Conservation (phyloP, 2,113 vertebrate species). For the Sinocyclocheilus maitianheensis region DNA sequence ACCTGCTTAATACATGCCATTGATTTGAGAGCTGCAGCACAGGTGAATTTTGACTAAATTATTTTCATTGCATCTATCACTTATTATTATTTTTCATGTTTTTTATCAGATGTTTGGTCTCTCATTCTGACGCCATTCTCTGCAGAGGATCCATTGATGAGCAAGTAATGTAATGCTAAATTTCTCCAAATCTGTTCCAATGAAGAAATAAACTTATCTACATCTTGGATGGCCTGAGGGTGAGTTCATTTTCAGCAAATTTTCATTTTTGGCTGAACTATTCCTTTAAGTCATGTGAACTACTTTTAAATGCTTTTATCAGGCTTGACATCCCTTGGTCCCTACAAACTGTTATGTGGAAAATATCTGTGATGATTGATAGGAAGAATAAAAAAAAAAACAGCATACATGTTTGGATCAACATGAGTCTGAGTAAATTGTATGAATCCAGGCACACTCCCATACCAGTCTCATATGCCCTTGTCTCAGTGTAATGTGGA, state of each 20-base stretch:
- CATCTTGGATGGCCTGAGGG: no score
- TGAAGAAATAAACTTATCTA: no score
- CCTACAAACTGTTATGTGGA: neutral
- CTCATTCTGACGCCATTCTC: no score
- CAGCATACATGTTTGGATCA: neutral
- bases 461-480: neutral
- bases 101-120: no score
- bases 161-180: no score
- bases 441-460: neutral
- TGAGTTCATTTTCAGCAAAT: no score
- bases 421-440: neutral
- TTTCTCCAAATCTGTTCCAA: no score
- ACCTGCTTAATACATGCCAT: neutral
- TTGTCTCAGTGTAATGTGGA: conserved; percentile 69
- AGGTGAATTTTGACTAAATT: neutral
- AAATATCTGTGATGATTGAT: neutral
- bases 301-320: neutral
- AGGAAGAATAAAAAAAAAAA: neutral
- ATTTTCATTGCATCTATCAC: no score
- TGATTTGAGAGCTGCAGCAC: neutral
- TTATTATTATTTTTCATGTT: no score
- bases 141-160: no score
- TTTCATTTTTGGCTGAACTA: no score
- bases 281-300: neutral
- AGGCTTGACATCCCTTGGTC: neutral